A percentile compares a stretch with the other conserved stretches of the same genome.
Evolutionary conservation across 1,140 invertebrate genomes (phyloP).

Genomic region (Medauroidea extradentata): DNA sequence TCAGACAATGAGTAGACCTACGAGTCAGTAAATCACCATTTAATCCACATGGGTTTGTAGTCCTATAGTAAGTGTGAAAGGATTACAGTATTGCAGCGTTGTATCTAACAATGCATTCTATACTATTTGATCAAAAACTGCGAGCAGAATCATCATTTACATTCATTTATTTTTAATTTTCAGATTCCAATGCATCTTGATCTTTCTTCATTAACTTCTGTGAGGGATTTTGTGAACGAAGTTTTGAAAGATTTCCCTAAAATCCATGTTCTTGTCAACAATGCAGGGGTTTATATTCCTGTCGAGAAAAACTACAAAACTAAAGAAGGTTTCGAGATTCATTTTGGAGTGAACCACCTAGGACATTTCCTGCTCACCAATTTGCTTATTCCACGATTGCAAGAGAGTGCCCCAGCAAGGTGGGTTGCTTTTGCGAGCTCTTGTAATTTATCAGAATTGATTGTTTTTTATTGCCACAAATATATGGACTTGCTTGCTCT

Average conservation of each 20-base stretch:
- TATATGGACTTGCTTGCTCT: background rate
- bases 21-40: no score
- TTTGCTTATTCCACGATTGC: conserved; percentile 52
- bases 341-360: conserved; percentile 75
- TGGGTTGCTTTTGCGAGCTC: background rate
- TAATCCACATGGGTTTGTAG: no score
- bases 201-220: conserved; percentile 63
- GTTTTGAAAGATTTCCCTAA: conserved; percentile 55
- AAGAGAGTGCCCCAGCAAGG: conserved; percentile 11
- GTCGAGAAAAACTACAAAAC: conserved; percentile 51
- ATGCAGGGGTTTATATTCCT: conserved; percentile 63
- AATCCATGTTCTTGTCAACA: conserved; percentile 72
- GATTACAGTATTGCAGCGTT: no score
- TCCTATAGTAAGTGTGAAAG: no score
- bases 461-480: background rate
- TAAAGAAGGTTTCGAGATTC: conserved; percentile 77
- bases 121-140: no score
- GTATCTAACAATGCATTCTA: no score
- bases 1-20: no score
- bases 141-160: no score
- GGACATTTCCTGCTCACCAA: conserved; percentile 83
- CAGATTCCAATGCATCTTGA: conserved; percentile 69
- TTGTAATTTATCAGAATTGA: background rate
- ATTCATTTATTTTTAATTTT: conserved; percentile 22
- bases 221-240: conserved; percentile 60